Conservation (phyloP, 1,140 invertebrate species). For the Halictus rubicundus region DNA sequence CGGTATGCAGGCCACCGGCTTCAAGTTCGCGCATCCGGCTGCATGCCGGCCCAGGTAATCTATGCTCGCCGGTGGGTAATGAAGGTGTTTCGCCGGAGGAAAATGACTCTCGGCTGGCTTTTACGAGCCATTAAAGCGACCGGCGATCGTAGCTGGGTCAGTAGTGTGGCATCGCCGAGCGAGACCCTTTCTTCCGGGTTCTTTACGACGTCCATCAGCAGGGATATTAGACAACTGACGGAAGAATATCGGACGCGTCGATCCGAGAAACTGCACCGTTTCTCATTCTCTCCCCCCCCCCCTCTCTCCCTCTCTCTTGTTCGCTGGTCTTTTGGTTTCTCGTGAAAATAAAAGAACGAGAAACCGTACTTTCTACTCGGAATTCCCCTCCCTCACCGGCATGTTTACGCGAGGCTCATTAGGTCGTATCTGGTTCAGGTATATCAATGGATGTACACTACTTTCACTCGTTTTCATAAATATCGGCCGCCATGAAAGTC, state of each 20-base stretch:
- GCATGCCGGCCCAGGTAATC: conserved; percentile 25
- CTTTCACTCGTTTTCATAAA: conserved; percentile 53
- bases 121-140: conserved; percentile 40
- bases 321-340: background rate
- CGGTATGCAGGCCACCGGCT: conserved; percentile 58
- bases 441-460: conserved; percentile 37
- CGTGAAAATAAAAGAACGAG: background rate
- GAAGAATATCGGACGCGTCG: too few species aligned
- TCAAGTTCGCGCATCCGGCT: conserved; percentile 38
- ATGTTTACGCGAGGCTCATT: conserved; percentile 9
- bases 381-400: too few species aligned
- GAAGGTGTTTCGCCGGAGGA: conserved; percentile 5
- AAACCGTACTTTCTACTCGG: conserved; percentile 22
- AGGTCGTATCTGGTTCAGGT: conserved; percentile 11
- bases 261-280: too few species aligned
- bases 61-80: conserved; percentile 29
- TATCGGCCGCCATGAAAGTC: background rate
- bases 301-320: too few species aligned
- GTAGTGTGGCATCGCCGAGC: background rate
- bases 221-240: too few species aligned
- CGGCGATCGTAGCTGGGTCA: conserved; percentile 23
- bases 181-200: too few species aligned
- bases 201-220: too few species aligned
- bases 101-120: background rate
- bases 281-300: too few species aligned